phyloP scores from a whole-genome alignment of 2,113 vertebrate genomes.

The Boleophthalmus pectinirostris region DNA sequence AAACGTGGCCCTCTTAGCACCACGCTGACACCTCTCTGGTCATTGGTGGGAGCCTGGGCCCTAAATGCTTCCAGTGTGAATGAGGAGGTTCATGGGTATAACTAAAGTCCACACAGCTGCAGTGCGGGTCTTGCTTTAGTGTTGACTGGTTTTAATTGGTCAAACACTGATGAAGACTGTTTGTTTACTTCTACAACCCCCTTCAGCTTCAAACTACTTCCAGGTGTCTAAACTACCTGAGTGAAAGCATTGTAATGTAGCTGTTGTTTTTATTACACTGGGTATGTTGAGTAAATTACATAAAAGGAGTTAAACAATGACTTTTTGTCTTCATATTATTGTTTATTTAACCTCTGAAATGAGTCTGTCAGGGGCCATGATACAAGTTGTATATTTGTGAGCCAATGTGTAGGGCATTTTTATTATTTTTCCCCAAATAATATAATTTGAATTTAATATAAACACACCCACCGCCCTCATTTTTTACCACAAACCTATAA shows the following conservation, averaged over 20 bases:
- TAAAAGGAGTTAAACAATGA: not conserved
- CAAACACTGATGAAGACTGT: slow-evolving; percentile 3
- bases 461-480: too few species aligned
- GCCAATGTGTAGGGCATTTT: too few species aligned
- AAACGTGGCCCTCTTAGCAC: slow-evolving; percentile 48
- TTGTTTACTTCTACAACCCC: not conserved
- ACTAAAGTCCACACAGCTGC: slow-evolving; percentile 1
- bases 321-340: not conserved
- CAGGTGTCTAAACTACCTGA: slow-evolving; percentile 1
- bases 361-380: too few species aligned
- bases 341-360: not conserved
- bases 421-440: too few species aligned
- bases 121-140: not conserved
- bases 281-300: slow-evolving; percentile 3
- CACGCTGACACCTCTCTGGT: slow-evolving; percentile 51
- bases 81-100: not conserved
- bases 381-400: too few species aligned
- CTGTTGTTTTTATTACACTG: not conserved
- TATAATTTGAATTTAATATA: too few species aligned
- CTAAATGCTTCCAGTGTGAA: not conserved
- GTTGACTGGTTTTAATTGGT: not conserved
- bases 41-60: slow-evolving; percentile 6
- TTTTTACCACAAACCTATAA: too few species aligned
- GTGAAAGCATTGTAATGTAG: not conserved
- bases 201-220: not conserved